Evolutionary conservation across 2,113 vertebrate species (phyloP), one percentile per base, ranked within the genome.

Genomic region (Pleuronectes platessa): DNA sequence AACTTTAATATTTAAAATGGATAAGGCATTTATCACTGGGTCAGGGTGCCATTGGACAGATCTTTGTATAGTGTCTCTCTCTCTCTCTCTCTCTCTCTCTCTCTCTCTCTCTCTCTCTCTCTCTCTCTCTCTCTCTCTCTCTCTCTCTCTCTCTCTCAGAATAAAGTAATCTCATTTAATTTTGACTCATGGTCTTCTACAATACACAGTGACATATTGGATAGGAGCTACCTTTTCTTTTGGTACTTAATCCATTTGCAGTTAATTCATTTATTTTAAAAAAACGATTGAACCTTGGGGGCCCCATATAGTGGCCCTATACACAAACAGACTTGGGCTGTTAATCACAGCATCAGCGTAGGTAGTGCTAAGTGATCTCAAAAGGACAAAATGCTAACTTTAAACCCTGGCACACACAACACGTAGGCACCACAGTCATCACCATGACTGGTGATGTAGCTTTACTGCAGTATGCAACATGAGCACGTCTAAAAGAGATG

Each of bases 1-100:
- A 51, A 51, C 49, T 51, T 74, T 65, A 65, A 78, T 74, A 67
- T 85, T 74, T 61, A 68, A 76, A 77, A 85, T 74, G 67, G 82
- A 71, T 35, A 59, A 20, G 24, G 15, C 42, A 68, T 78, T 74
- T 71, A 53, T 76, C 71, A 67, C 14, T 54, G 6, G 31, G 31
- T 31, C 31, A 31, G 31, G 31, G 6, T 31, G 31, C 31, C 31
- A 31, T 31, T 31, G 31, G 31, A 31, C 31, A 31, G 6, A 7
- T 31, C 31, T 31, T 31, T 31, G 31, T 1, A 31, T 31, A 31
- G 27, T 5, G 27, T 31, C 5, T 31, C 5, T 31, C 27, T 31
- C 27, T 31, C 27, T 31, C 27, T 27, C 27, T 27, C 27, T 27
- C 27, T 27, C 27, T 27, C 27, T 27, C 27, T 27, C 27, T 27